Evolutionary conservation across 2,888 invertebrate species (phyloP), one percentile per base, ranked within the genome.

Genomic region (Pandemis heparana): DNA sequence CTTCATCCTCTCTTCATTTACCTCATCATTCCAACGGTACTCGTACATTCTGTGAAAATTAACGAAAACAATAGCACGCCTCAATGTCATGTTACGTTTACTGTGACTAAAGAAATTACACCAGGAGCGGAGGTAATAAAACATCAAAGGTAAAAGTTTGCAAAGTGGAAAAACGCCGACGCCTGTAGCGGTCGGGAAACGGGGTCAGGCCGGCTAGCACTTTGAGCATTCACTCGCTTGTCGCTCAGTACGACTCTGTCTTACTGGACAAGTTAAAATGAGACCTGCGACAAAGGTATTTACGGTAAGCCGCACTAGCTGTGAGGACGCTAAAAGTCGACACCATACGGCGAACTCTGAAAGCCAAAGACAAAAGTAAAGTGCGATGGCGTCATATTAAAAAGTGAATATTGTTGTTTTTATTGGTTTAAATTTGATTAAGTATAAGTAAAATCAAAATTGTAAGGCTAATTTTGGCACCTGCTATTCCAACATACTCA

Each of bases 111-210:
- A 74, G 64, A 70, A 70, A 74, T 65, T 65, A 60, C 53, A 32
- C 32, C 64, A 48, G 64, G 41, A 51, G 62, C 32, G 38, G 46
- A 68, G 59, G 69, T 60, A 70, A 70, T 74, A 69, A 64, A 73
- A 74, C 69, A 74, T 74, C 74, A 70, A 74, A 74, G 74, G 69
- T 60, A 74, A 72, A 72, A 60, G 32, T 74, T 74, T 69, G 64
- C 69, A 74, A 74, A 69, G 69, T 74, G 69, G 69, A 65, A 70
- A 69, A 74, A 74, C 69, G 51, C 74, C 65, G 60, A 48, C 41
- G 38, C 60, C 48, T 68, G 63, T 68, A 38, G 60, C 63, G 23
- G 16, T 43, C 18, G 39, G 18, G 8, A 64, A 73, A 69, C 64
- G 64, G 51, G 69, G 69, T 64, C 74, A 60, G 38, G 16, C 60